Evolutionary conservation across 2,113 vertebrate genomes (phyloP).

Genomic region (Heterotilapia buettikoferi): DNA sequence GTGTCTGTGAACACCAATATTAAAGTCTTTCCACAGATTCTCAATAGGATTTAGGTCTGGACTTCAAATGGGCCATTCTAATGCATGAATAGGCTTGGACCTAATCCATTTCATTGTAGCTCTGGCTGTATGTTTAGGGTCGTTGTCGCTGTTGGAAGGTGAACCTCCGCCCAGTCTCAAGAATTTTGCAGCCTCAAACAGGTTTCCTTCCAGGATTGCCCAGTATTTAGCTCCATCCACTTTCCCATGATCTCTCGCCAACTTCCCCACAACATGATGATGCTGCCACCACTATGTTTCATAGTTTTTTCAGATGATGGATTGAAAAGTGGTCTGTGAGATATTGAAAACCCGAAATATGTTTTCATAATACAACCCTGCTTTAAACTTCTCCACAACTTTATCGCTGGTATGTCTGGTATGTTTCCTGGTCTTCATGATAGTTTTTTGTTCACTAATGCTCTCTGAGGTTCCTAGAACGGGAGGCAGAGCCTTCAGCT

Average conservation of each 20-base stretch:
- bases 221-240: background rate
- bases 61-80: background rate
- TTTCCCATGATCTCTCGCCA: background rate
- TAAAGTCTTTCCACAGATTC: background rate
- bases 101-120: background rate
- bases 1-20: background rate
- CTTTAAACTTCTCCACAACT: background rate
- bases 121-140: background rate
- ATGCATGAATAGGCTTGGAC: background rate
- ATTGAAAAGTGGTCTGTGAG: background rate
- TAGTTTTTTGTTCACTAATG: background rate
- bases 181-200: background rate
- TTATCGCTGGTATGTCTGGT: background rate
- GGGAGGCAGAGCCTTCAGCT: background rate
- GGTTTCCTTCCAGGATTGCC: background rate
- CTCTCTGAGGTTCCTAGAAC: background rate
- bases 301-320: background rate
- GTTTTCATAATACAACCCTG: background rate
- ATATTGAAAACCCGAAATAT: background rate
- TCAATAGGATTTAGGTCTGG: background rate
- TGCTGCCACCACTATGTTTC: background rate
- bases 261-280: background rate
- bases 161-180: background rate
- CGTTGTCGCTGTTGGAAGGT: background rate
- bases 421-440: background rate